phyloP scores from a whole-genome alignment of 2,113 vertebrate genomes.

The Delphinus delphis region DNA sequence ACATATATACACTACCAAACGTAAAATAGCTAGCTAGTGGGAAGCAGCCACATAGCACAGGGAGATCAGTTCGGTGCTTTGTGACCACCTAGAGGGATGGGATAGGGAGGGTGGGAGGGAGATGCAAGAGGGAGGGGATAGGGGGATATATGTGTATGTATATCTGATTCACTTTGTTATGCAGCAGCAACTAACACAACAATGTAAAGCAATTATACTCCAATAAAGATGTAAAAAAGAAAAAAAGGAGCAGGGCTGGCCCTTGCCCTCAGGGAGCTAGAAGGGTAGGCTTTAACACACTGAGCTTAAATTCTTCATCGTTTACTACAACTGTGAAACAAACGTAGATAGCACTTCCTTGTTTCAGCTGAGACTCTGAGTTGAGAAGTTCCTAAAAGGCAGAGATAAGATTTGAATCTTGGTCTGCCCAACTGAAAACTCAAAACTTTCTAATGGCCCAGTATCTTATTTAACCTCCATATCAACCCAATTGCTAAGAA shows the following conservation, averaged over 20 bases:
- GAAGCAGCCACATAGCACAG: too few species aligned
- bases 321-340: neutral
- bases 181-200: too few species aligned
- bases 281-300: neutral
- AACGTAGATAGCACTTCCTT: neutral
- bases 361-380: neutral
- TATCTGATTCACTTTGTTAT: too few species aligned
- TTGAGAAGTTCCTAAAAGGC: neutral
- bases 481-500: neutral
- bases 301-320: neutral
- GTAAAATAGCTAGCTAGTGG: too few species aligned
- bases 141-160: too few species aligned
- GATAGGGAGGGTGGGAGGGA: too few species aligned
- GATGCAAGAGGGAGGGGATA: too few species aligned
- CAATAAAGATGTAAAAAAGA: too few species aligned
- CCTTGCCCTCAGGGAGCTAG: neutral
- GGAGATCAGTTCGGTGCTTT: too few species aligned
- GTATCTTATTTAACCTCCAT: constrained; percentile 8
- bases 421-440: constrained; percentile 9
- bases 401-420: constrained; percentile 16
- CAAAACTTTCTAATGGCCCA: neutral
- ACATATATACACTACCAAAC: too few species aligned
- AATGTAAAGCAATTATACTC: too few species aligned
- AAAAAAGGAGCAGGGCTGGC: neutral
- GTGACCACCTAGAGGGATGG: too few species aligned